Conservation (phyloP, 2,797 vertebrate species). For the Pangasius djambal region DNA sequence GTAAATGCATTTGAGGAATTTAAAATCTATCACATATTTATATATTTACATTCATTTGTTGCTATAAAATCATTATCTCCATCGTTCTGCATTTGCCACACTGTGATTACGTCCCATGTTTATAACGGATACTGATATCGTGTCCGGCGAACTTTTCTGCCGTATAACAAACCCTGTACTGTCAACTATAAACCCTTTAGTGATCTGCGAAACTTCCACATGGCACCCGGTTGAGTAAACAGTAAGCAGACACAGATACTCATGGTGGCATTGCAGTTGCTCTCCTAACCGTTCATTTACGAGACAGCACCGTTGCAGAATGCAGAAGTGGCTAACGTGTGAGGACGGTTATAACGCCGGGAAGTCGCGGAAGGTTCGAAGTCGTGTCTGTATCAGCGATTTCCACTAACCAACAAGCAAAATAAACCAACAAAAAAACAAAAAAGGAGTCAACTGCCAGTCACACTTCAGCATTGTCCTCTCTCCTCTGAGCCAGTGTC, state of each 20-base stretch:
- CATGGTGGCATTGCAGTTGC: neutral
- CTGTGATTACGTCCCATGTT: neutral
- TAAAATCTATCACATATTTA: no score
- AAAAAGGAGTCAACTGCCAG: constrained; percentile 50
- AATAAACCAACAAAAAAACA: neutral
- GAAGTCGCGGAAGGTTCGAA: constrained; percentile 30
- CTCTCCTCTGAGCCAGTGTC: constrained; percentile 11
- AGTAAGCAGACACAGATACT: neutral
- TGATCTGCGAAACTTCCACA: neutral
- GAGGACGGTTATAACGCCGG: constrained; percentile 39
- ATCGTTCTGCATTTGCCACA: neutral
- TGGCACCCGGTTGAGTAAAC: neutral
- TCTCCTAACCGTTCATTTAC: neutral
- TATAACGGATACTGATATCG: no score
- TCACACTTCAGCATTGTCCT: constrained; percentile 62
- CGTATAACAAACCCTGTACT: neutral
- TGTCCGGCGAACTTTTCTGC: no score
- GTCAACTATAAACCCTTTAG: neutral
- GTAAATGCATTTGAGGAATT: no score
- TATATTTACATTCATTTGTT: no score
- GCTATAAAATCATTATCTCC: no score
- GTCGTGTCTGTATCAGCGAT: constrained; percentile 55
- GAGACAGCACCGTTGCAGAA: constrained; percentile 11
- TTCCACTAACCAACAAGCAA: constrained; percentile 44
- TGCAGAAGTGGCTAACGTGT: constrained; percentile 51